Conservation (phyloP, 2,797 vertebrate genomes). For the Spea hammondii region DNA sequence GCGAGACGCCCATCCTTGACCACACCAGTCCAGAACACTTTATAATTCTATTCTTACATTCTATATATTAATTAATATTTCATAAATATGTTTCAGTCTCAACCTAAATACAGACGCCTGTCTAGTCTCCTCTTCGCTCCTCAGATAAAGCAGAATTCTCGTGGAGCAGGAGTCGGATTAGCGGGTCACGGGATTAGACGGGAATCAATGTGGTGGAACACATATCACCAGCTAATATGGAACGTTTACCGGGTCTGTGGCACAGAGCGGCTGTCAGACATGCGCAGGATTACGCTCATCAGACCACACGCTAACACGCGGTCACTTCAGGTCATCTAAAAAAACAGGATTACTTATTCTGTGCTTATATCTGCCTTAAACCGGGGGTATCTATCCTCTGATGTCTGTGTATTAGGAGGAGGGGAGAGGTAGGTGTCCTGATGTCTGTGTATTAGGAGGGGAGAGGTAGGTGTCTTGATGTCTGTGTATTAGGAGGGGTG, state of each 20-base stretch:
- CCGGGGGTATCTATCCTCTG: too few species aligned
- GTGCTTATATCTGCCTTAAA: too few species aligned
- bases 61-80: too few species aligned
- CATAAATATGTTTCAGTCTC: too few species aligned
- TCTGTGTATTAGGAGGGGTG: neutral
- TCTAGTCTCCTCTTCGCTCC: neutral
- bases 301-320: neutral
- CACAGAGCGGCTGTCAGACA: slow-evolving; percentile 1
- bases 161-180: slow-evolving; percentile 13
- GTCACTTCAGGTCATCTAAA: slow-evolving; percentile 13
- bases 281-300: slow-evolving; percentile 10
- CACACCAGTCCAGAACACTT: too few species aligned
- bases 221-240: slow-evolving; percentile 1
- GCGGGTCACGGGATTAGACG: slow-evolving; percentile 14
- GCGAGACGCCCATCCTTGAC: too few species aligned
- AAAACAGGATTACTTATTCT: neutral
- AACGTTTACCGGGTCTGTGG: slow-evolving; percentile 19
- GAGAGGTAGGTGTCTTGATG: neutral
- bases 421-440: neutral
- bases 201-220: slow-evolving; percentile 11
- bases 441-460: neutral
- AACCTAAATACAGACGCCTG: too few species aligned
- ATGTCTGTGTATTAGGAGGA: neutral
- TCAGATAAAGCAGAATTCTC: neutral
- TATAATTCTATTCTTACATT: too few species aligned